Percentiles rank a stretch among this genome's conserved stretches.
phyloP scores from a whole-genome alignment of 2,888 invertebrate genomes.

The Trissolcus brochymenae region DNA sequence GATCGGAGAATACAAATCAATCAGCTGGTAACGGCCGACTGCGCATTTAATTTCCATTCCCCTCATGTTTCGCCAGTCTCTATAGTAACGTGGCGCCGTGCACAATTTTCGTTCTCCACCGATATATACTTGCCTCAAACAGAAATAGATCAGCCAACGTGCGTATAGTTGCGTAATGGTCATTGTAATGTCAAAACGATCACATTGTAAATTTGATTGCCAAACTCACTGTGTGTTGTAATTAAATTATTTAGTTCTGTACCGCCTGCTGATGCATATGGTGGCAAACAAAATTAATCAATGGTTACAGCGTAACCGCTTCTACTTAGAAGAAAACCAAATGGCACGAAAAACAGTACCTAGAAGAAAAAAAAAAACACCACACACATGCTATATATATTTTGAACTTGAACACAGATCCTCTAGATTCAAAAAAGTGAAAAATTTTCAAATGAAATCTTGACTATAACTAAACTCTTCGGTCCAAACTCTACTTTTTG shows the following conservation, averaged over 20 bases:
- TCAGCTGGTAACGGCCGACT: slow-evolving; percentile 73
- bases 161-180: slow-evolving; percentile 35
- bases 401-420: no score
- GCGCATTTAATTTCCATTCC: slow-evolving; percentile 75
- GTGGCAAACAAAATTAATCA: no score
- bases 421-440: no score
- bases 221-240: slow-evolving; percentile 3
- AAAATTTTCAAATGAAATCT: no score
- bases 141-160: slow-evolving; percentile 40
- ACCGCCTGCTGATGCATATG: no score
- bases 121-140: slow-evolving; percentile 46
- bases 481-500: no score
- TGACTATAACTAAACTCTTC: no score
- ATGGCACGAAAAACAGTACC: no score
- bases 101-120: slow-evolving; percentile 49
- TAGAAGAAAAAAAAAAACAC: no score
- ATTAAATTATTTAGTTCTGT: slow-evolving; percentile 26
- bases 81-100: slow-evolving; percentile 57
- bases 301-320: no score
- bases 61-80: slow-evolving; percentile 59
- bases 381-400: no score
- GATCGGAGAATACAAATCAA: slow-evolving; percentile 75
- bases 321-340: no score
- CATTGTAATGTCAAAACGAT: slow-evolving; percentile 53
- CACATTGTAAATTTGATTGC: slow-evolving; percentile 42